Conservation (phyloP, 2,888 invertebrate species). For the Physocephala rufipes region DNA sequence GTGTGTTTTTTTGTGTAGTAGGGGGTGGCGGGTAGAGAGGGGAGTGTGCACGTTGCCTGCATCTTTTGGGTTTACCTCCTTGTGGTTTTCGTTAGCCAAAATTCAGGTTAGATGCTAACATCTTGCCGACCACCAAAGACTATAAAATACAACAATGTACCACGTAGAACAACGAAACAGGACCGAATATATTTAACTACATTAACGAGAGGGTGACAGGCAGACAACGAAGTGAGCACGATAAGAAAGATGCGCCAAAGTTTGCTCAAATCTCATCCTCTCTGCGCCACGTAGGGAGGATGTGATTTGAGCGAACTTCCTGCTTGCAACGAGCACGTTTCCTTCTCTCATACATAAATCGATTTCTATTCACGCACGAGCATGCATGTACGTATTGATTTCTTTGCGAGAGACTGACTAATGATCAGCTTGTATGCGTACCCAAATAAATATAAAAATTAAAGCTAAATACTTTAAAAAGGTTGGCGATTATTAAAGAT, state of each 20-base stretch:
- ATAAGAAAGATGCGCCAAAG: not conserved
- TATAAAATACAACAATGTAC: not conserved
- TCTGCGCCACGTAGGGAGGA: too few relatives aligned
- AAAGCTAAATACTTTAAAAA: too few relatives aligned
- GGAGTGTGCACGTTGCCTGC: not conserved
- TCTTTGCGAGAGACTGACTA: too few relatives aligned
- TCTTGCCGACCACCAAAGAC: not conserved
- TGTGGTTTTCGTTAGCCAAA: constrained; percentile 1
- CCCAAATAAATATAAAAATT: too few relatives aligned
- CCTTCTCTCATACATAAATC: too few relatives aligned
- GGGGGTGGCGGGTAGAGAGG: not conserved
- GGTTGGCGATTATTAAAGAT: too few relatives aligned
- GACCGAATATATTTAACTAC: too few relatives aligned
- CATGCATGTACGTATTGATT: too few relatives aligned
- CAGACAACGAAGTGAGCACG: not conserved
- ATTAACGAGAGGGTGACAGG: not conserved
- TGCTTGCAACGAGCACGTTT: too few relatives aligned
- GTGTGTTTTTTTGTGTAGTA: constrained; percentile 6
- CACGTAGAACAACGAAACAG: not conserved
- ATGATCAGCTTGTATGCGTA: too few relatives aligned
- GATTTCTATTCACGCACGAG: too few relatives aligned
- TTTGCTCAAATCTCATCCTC: not conserved
- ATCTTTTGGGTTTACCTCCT: not conserved
- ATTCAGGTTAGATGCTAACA: constrained; percentile 21
- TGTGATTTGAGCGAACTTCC: too few relatives aligned